These are phyloP conservation scores for Xanthorhoe spadicearia DNA, from an alignment of 2,888 invertebrate species.

Conservation along the genomic window DNA sequence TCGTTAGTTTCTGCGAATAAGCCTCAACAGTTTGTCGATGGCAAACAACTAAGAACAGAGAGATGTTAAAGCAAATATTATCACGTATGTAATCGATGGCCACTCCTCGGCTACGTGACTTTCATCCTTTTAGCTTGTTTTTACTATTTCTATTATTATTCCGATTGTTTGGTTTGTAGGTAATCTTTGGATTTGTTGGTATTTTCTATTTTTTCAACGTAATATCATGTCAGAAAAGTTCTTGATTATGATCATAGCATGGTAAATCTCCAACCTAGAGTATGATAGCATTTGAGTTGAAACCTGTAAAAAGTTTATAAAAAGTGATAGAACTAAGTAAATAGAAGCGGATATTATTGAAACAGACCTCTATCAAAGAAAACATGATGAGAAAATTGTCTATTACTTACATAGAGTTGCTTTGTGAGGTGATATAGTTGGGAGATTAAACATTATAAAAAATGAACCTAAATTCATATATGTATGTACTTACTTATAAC, in stretches of 20 bases:
- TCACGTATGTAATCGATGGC: slow-evolving; percentile 73
- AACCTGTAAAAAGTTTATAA: background rate
- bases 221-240: no score
- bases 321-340: background rate
- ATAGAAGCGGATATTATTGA: background rate
- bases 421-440: background rate
- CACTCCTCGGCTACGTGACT: slow-evolving; percentile 70
- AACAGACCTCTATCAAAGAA: slow-evolving; percentile 16
- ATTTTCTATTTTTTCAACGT: slow-evolving; percentile 2
- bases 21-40: slow-evolving; percentile 46
- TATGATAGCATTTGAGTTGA: background rate
- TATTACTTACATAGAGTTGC: background rate
- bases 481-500: no score
- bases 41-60: slow-evolving; percentile 42
- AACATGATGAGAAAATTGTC: slow-evolving; percentile 6
- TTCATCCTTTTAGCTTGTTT: slow-evolving; percentile 61
- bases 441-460: no score
- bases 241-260: background rate
- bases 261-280: background rate
- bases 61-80: slow-evolving; percentile 69
- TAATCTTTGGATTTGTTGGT: background rate
- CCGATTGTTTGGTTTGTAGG: slow-evolving; percentile 16
- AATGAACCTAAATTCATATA: no score
- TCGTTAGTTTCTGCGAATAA: slow-evolving; percentile 26
- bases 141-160: slow-evolving; percentile 40